Base-by-base conservation (phyloP, 2,888 invertebrate genomes). In the Clanis bilineata region DNA sequence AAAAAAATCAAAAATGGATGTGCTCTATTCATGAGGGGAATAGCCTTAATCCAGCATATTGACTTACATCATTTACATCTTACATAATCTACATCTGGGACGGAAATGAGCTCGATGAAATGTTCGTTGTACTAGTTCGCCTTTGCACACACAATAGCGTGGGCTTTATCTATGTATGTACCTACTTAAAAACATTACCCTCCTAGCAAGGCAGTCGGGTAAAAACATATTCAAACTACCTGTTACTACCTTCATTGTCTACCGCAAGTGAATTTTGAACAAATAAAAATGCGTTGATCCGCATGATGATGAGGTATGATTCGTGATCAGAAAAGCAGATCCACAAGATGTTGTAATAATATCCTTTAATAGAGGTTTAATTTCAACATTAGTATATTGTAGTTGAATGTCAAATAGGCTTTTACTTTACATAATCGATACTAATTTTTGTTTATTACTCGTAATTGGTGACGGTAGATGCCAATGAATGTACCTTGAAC, bases 401-500 rank as follows among this genome's bases (percentile, higher is more conserved):
- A 23, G 45, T 23, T 47, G 12, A 18, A 47, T 28, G 7, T 47
- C 25, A 47, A 47, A 28, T 47, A 15, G 7, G 25, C 51, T 3
- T 21, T 18, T 7, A 18, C 9, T 36, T 36, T 36, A 2, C 7
- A 39, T 12, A 6, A 43, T 43, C 39, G 22, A 32, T 10, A 32
- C 23, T 32, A 22, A 59, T 55, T 32, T 41, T 55, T 9, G 32
- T n/a, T 43, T 32, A 43, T 28, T 43, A 43, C 21, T 64, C 58
- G 45, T 39, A 39, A 67, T 62, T 64, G 58, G 63, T 60, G 59
- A 66, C 60, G 68, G 64, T 72, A 64, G 66, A 62, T 73, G 70
- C 72, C n/a, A 15, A 2, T 18, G 15, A 15, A 41, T 39, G 15
- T 15, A 63, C 81, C 80, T 84, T 83, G 83, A 85, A 79, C 78